Base-by-base conservation (phyloP, 2,797 vertebrate species). In the Chelidonichthys spinosus region DNA sequence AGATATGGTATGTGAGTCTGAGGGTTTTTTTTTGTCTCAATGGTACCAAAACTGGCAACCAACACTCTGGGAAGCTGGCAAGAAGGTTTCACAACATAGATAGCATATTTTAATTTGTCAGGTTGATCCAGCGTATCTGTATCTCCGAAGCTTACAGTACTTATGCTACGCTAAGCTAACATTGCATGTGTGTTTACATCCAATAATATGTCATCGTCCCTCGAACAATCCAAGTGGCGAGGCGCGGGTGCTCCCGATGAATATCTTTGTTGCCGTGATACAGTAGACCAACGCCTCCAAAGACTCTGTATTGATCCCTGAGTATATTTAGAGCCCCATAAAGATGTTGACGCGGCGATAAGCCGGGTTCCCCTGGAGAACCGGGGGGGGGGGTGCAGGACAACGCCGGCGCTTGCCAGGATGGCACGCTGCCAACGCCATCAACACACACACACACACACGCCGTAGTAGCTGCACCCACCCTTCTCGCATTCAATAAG, bases 401-500 rank as follows among this genome's bases (percentile, higher is more conserved):
- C 65, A 80, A 80, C 81, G 63, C 46, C 9, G 74, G 74, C 37
- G 69, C 78, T 81, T 87, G 63, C 87, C 74, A 78, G 74, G 61
- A 68, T 78, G 90, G 90, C 85, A 78, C 79, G 6, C 69, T 3
- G 88, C 83, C 86, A 83, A 82, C 68, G 68, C 81, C 79, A 58
- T 46, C 33, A 71, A 60, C 56, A 39, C 75, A 67, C 62, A 35
- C 69, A 70, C 71, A 79, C 74, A 69, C 79, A 67, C 53, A 44
- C 63, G 42, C 68, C 17, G 17, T 74, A 39, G 71, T 60, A 74
- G 46, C 47, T 10, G 68, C 79, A 50, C 77, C 82, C 84, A 83
- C 86, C 88, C 87, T 80, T 87, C 86, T 90, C 82, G 80, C 85
- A 91, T 92, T 94, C 93, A 93, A 93, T 93, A 93, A 92, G 87